Evolutionary conservation across 1,140 invertebrate genomes (phyloP).

Genomic region (Drosophila nigrodunni): DNA sequence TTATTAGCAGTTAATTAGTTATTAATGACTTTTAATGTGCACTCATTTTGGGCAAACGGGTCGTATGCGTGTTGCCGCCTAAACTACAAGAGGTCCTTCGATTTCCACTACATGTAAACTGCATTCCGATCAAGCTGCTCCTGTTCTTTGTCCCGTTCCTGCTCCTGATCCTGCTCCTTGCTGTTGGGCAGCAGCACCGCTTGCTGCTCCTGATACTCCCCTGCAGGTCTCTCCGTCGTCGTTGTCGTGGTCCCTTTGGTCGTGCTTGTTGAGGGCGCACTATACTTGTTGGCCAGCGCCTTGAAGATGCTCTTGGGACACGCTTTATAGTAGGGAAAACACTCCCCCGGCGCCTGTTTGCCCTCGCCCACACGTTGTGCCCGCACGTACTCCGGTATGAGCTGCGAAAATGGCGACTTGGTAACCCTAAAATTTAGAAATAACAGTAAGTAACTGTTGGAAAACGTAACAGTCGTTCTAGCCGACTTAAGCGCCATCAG

Average conservation of each 20-base stretch:
- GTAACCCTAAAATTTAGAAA: constrained; percentile 87
- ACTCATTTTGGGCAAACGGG: constrained; percentile 53
- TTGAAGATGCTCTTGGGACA: constrained; percentile 93
- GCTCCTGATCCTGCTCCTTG: constrained; percentile 28
- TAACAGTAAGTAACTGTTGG: too few relatives aligned
- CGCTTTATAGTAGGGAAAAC: constrained; percentile 92
- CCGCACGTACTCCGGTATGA: constrained; percentile 90
- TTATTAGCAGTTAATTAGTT: constrained; percentile 47
- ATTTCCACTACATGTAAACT: constrained; percentile 59
- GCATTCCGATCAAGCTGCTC: constrained; percentile 36
- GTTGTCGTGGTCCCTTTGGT: constrained; percentile 43
- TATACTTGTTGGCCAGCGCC: constrained; percentile 87
- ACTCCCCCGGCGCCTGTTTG: constrained; percentile 88
- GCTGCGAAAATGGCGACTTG: constrained; percentile 90
- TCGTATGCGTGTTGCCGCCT: constrained; percentile 26
- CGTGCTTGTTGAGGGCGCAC: constrained; percentile 82
- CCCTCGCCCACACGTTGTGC: constrained; percentile 90
- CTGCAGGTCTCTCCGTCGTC: constrained; percentile 44
- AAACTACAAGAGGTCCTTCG: constrained; percentile 57
- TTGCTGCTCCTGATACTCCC: constrained; percentile 72
- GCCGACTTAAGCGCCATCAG: too few relatives aligned
- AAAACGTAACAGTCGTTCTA: too few relatives aligned
- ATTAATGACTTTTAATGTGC: constrained; percentile 80
- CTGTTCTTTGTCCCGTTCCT: constrained; percentile 57
- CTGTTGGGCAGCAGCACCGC: constrained; percentile 61